A percentile compares a stretch with the other conserved stretches of the same genome.
phyloP scores from a whole-genome alignment of 2,797 vertebrate species.

The Cephalopachus bancanus region DNA sequence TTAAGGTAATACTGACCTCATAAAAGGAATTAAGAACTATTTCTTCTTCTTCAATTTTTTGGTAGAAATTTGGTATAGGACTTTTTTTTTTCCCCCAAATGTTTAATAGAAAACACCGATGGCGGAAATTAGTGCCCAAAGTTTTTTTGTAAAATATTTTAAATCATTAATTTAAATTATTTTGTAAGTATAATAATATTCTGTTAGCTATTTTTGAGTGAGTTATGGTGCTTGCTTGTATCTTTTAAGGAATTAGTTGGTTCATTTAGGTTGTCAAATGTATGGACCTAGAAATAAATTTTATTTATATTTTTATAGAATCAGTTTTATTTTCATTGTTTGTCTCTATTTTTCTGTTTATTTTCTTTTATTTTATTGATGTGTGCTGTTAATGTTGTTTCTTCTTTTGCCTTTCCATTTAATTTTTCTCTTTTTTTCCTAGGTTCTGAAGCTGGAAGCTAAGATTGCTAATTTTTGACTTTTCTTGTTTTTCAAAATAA shows the following conservation, averaged over 20 bases:
- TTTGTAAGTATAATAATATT: neutral
- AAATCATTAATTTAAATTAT: neutral
- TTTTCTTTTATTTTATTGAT: neutral
- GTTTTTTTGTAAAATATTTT: neutral
- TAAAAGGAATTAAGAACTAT: neutral
- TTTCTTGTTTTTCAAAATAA: neutral
- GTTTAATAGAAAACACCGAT: neutral
- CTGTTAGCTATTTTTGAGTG: neutral
- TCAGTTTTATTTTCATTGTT: neutral
- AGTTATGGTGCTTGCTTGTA: neutral
- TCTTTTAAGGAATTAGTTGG: neutral
- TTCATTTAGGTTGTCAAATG: neutral
- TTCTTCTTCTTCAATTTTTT: neutral
- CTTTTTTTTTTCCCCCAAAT: neutral
- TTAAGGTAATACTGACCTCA: neutral
- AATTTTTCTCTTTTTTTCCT: neutral
- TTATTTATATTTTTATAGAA: neutral
- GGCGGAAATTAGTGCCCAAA: neutral
- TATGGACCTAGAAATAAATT: neutral
- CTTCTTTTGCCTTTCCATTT: neutral
- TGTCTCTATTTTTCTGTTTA: neutral
- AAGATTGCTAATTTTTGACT: neutral
- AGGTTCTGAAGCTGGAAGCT: slow-evolving; percentile 1
- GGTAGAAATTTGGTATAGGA: neutral
- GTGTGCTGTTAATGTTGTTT: neutral